Conservation (phyloP, 2,888 invertebrate genomes). For the Aelia acuminata region DNA sequence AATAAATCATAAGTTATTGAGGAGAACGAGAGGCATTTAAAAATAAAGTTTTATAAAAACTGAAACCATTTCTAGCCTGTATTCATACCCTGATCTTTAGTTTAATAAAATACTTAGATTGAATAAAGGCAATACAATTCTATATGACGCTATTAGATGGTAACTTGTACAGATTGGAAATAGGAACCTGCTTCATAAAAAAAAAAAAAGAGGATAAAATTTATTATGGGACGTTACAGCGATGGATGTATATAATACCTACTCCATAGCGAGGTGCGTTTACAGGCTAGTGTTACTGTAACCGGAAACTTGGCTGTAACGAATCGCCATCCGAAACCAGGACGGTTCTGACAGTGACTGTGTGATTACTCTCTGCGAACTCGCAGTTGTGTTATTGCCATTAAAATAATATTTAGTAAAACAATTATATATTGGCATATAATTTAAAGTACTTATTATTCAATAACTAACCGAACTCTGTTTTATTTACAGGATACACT, state of each 20-base stretch:
- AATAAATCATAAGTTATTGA: no score
- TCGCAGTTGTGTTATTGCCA: no score
- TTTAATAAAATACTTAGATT: not conserved
- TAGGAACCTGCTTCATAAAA: not conserved
- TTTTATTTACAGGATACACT: no score
- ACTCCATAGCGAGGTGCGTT: not conserved
- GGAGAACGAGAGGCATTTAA: no score
- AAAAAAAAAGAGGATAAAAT: not conserved
- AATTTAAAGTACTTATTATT: no score
- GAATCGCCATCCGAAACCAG: not conserved
- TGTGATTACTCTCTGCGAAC: not conserved
- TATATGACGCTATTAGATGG: not conserved
- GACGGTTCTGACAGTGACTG: not conserved
- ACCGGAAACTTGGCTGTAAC: not conserved
- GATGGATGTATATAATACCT: not conserved
- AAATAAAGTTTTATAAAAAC: no score
- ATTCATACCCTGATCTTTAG: no score
- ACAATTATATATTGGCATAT: no score
- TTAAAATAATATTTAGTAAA: no score
- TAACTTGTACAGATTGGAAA: constrained; percentile 14
- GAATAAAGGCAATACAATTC: not conserved
- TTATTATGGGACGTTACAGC: not conserved
- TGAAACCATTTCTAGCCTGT: no score
- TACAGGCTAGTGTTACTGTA: not conserved
- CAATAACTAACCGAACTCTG: no score